These are phyloP conservation scores for Danionella cerebrum DNA, from an alignment of 2,113 vertebrate species.

Conservation along the genomic window DNA sequence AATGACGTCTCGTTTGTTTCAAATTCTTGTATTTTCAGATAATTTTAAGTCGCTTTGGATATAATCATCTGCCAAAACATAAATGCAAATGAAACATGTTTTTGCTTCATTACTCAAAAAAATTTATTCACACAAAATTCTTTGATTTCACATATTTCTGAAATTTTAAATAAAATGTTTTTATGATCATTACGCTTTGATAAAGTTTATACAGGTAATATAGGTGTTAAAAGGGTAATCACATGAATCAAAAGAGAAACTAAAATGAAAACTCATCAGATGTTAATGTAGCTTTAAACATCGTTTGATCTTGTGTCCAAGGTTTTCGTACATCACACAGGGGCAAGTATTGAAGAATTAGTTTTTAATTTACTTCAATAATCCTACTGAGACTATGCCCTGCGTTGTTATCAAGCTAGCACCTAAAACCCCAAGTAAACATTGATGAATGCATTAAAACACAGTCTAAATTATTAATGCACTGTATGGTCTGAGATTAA, in stretches of 20 bases:
- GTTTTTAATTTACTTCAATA: not conserved
- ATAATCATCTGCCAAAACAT: not conserved
- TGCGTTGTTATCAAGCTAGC: conserved; percentile 8
- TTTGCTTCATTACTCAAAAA: too few relatives aligned
- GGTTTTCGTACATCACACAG: not conserved
- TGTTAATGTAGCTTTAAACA: not conserved
- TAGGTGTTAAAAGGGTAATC: too few relatives aligned
- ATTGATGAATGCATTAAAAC: conserved; percentile 41
- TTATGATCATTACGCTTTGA: too few relatives aligned
- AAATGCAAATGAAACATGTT: too few relatives aligned
- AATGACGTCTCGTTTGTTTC: too few relatives aligned
- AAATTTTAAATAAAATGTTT: too few relatives aligned
- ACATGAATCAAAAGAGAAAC: not conserved
- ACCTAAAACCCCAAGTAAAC: conserved; percentile 18
- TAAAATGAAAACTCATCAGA: too few relatives aligned
- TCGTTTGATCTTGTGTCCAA: not conserved
- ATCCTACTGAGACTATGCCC: conserved; percentile 1
- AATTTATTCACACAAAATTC: too few relatives aligned
- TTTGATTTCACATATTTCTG: too few relatives aligned
- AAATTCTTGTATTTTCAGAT: too few relatives aligned
- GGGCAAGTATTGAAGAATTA: not conserved
- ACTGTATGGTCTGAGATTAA: conserved; percentile 45
- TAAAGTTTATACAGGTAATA: too few relatives aligned
- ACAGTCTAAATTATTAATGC: conserved; percentile 45
- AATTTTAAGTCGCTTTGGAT: not conserved